These are phyloP conservation scores for Leucophenga varia DNA, from an alignment of 1,140 invertebrate genomes.

Conservation along the genomic window DNA sequence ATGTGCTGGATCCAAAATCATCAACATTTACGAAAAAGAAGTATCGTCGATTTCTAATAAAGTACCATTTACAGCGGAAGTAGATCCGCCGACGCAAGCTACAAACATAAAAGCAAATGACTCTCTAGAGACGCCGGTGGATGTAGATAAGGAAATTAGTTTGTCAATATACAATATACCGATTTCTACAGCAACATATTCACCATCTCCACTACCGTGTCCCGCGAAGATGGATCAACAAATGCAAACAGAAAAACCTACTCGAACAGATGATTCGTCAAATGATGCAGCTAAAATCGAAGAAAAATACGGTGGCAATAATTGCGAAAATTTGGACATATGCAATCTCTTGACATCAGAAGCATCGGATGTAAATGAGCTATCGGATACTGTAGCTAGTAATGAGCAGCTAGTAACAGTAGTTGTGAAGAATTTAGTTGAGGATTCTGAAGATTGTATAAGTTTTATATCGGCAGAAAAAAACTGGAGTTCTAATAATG, in stretches of 20 bases:
- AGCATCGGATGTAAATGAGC: background rate
- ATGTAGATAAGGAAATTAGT: no score
- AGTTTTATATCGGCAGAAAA: constrained; percentile 14
- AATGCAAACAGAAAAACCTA: constrained; percentile 29
- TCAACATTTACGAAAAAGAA: constrained; percentile 29
- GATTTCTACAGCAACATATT: no score
- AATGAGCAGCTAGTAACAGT: constrained; percentile 42
- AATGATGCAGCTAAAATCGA: constrained; percentile 1
- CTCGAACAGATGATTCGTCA: background rate
- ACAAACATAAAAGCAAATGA: no score
- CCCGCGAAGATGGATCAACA: constrained; percentile 30
- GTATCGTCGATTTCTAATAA: background rate
- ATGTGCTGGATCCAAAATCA: constrained; percentile 34
- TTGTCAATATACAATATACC: no score
- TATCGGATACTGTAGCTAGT: constrained; percentile 12
- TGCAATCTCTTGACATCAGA: background rate
- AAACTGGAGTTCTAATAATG: constrained; percentile 31
- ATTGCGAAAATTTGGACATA: constrained; percentile 5
- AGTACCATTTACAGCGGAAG: no score
- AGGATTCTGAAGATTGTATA: constrained; percentile 32
- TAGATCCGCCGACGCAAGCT: constrained; percentile 16
- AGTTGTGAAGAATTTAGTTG: constrained; percentile 40
- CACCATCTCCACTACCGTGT: constrained; percentile 12
- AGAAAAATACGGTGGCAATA: background rate
- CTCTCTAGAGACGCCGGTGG: no score